A percentile compares a stretch with the other conserved stretches of the same genome.
Conservation (phyloP, 2,797 vertebrate genomes). For the Carcharodon carcharias region DNA sequence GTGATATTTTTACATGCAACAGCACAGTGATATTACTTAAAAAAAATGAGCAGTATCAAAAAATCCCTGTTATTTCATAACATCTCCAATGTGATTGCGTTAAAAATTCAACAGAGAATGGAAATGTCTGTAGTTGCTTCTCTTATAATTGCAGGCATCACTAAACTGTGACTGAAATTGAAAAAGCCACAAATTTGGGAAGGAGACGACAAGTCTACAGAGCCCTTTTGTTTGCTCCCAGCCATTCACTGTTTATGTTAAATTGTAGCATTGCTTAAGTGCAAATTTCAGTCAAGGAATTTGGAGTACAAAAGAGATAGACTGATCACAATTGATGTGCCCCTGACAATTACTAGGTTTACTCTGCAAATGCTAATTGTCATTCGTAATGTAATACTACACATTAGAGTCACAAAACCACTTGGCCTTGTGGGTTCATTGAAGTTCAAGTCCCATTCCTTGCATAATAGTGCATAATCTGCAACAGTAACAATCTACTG, state of each 20-base stretch:
- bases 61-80: not conserved
- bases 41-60: not conserved
- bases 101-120: not conserved
- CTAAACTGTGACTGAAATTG: not conserved
- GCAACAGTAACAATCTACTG: not conserved
- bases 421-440: not conserved
- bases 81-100: not conserved
- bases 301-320: too few species aligned
- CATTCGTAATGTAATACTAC: not conserved
- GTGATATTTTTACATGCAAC: not conserved
- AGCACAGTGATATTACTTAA: not conserved
- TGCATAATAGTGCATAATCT: not conserved
- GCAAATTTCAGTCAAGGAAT: not conserved
- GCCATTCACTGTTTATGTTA: not conserved
- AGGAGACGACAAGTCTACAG: not conserved
- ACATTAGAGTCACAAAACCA: not conserved
- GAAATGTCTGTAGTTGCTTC: not conserved
- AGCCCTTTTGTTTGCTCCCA: not conserved
- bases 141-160: not conserved
- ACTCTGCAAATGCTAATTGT: not conserved
- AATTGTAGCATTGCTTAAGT: not conserved
- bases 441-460: not conserved
- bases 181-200: slow-evolving; percentile 10
- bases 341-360: not conserved
- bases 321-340: not conserved